phyloP scores from a whole-genome alignment of 2,888 invertebrate species.

The Drosophila leonis region DNA sequence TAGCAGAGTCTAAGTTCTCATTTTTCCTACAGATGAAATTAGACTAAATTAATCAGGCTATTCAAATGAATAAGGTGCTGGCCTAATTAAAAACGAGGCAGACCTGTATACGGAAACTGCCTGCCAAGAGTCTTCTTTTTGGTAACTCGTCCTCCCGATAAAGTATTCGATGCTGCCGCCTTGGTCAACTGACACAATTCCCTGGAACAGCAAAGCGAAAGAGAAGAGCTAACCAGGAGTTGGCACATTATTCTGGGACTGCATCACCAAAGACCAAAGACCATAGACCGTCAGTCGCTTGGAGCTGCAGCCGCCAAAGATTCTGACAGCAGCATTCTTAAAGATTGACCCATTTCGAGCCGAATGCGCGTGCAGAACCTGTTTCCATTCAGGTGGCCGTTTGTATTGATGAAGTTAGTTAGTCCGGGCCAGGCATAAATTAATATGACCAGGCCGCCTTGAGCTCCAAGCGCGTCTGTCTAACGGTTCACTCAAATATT shows the following conservation, averaged over 20 bases:
- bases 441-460: conserved; percentile 60
- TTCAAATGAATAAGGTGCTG: conserved; percentile 10
- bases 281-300: conserved; percentile 49
- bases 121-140: conserved; percentile 21
- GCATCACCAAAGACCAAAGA: conserved; percentile 19
- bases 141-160: conserved; percentile 36
- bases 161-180: conserved; percentile 14
- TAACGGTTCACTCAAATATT: conserved; percentile 73
- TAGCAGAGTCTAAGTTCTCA: not conserved
- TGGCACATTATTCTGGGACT: conserved; percentile 14
- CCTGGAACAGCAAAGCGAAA: conserved; percentile 1
- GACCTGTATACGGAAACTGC: conserved; percentile 5
- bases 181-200: conserved; percentile 49
- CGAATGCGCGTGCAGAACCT: conserved; percentile 52
- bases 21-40: not conserved
- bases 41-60: not conserved
- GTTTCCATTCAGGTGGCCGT: conserved; percentile 57
- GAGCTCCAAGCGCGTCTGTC: conserved; percentile 47
- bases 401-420: conserved; percentile 51
- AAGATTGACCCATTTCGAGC: conserved; percentile 70
- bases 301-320: conserved; percentile 39
- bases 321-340: conserved; percentile 55
- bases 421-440: conserved; percentile 61
- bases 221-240: conserved; percentile 28
- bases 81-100: conserved; percentile 38